These are phyloP conservation scores for Thunnus maccoyii DNA, from an alignment of 2,113 vertebrate genomes.

Conservation along the genomic window DNA sequence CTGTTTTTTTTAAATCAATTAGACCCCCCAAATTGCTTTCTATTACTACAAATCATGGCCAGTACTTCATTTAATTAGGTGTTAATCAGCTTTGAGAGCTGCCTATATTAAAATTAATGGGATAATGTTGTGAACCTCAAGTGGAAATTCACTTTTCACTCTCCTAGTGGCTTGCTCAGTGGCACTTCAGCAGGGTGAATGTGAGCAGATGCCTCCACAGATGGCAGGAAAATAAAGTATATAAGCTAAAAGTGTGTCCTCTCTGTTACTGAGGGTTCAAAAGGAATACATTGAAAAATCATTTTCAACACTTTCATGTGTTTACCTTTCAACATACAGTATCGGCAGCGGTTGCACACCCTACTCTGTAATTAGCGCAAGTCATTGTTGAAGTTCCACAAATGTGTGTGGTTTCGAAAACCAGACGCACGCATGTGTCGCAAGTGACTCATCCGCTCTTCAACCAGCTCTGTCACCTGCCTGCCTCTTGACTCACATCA, in stretches of 20 bases:
- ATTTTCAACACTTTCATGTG: neutral
- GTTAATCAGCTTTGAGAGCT: neutral
- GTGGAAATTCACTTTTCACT: neutral
- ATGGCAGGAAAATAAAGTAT: constrained; percentile 47
- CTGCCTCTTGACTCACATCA: constrained; percentile 36
- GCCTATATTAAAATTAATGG: neutral
- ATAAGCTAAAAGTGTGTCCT: constrained; percentile 1
- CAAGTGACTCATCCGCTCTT: constrained; percentile 33
- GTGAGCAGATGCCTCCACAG: constrained; percentile 31
- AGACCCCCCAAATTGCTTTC: neutral
- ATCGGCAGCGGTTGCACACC: constrained; percentile 11
- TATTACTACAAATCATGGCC: neutral
- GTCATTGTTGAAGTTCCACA: constrained; percentile 43
- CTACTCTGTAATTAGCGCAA: neutral
- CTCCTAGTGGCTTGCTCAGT: constrained; percentile 21
- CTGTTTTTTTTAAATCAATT: neutral
- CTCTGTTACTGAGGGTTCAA: constrained; percentile 48
- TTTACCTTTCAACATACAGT: constrained; percentile 14
- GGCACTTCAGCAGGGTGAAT: constrained; percentile 16
- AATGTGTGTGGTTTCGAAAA: neutral
- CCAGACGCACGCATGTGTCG: neutral
- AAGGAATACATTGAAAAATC: constrained; percentile 3
- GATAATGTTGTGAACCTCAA: neutral
- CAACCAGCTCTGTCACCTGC: constrained; percentile 31
- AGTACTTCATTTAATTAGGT: neutral